A percentile compares a stretch with the other conserved stretches of the same genome.
These are phyloP conservation scores for Elachura formosa DNA, from an alignment of 2,113 vertebrate species.

Conservation along the genomic window DNA sequence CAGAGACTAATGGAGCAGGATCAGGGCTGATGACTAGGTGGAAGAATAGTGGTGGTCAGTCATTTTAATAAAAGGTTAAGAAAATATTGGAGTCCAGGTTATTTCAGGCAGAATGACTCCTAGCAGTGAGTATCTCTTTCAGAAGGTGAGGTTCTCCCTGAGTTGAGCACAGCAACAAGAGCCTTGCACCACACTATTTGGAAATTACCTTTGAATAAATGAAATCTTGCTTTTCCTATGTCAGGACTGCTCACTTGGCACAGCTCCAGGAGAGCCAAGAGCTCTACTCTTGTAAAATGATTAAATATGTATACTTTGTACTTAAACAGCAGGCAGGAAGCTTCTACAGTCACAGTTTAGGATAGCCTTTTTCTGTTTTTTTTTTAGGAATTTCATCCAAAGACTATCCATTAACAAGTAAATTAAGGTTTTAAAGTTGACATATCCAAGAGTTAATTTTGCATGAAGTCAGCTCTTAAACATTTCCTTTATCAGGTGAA, in stretches of 20 bases:
- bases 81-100: background rate
- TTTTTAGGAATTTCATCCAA: background rate
- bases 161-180: background rate
- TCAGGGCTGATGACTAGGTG: background rate
- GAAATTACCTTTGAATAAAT: background rate
- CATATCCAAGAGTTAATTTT: constrained; percentile 56
- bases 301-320: constrained; percentile 32
- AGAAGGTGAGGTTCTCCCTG: background rate
- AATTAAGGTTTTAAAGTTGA: constrained; percentile 43
- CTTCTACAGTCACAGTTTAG: background rate
- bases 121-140: background rate
- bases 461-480: constrained; percentile 60
- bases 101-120: background rate
- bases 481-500: constrained; percentile 63
- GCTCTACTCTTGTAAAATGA: constrained; percentile 31
- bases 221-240: background rate
- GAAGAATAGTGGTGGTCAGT: rapidly evolving
- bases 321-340: constrained; percentile 16
- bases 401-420: constrained; percentile 29
- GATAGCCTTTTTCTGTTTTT: background rate
- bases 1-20: rapidly evolving
- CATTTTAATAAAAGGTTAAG: background rate
- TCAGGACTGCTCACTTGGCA: constrained; percentile 2
- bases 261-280: background rate
- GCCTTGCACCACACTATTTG: background rate